Evolutionary conservation across 1,140 invertebrate genomes (phyloP).

Genomic region (Aphidius ervi): DNA sequence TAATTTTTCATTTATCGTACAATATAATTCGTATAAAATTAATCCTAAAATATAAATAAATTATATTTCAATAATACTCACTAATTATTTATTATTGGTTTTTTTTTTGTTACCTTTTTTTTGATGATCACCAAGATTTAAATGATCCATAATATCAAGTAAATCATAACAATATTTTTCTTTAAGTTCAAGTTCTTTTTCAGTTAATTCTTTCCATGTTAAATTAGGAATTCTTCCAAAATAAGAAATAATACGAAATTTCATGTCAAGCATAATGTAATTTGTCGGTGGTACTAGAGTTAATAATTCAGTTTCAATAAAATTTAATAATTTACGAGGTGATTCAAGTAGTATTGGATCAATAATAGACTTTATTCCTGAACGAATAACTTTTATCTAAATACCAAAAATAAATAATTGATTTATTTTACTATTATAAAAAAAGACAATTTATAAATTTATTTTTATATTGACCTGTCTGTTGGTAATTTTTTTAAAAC

Average conservation of each 20-base stretch:
- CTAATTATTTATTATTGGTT: too few relatives aligned
- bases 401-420: conserved; percentile 7
- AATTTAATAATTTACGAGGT: conserved; percentile 30
- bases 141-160: conserved; percentile 30
- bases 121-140: conserved; percentile 40
- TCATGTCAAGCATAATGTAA: conserved; percentile 35
- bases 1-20: conserved; percentile 34
- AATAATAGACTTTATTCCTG: conserved; percentile 28
- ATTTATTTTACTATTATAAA: neutral
- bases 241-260: conserved; percentile 38
- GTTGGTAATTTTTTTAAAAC: conserved; percentile 27
- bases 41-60: conserved; percentile 32
- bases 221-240: conserved; percentile 33
- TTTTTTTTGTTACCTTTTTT: conserved; percentile 37
- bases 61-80: conserved; percentile 11
- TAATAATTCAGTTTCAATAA: conserved; percentile 31
- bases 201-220: conserved; percentile 39
- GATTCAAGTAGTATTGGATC: conserved; percentile 27
- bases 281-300: conserved; percentile 35
- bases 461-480: conserved; percentile 32
- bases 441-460: conserved; percentile 1
- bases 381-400: conserved; percentile 36
- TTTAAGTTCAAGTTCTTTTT: conserved; percentile 37
- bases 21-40: conserved; percentile 41
- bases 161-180: conserved; percentile 37